Conservation (phyloP, 2,888 invertebrate genomes). For the Yponomeuta sedellus region DNA sequence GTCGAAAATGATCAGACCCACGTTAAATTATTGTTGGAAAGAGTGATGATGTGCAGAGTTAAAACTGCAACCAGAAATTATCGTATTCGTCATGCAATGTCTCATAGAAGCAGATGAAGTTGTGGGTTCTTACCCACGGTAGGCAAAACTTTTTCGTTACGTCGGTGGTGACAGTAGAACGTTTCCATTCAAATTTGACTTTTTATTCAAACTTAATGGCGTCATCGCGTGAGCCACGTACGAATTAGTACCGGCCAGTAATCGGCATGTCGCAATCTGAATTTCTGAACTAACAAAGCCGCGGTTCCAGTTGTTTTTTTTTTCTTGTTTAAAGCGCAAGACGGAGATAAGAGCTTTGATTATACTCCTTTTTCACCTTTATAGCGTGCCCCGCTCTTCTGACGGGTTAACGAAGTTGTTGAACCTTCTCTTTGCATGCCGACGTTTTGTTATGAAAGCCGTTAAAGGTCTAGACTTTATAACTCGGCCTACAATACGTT, state of each 20-base stretch:
- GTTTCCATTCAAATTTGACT: conserved; percentile 14
- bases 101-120: background rate
- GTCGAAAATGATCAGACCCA: too few species aligned
- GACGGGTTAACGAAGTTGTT: conserved; percentile 23
- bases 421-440: conserved; percentile 17
- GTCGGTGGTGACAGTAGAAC: background rate
- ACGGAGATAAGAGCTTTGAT: conserved; percentile 48
- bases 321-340: conserved; percentile 21
- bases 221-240: conserved; percentile 49
- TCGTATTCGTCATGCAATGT: too few species aligned
- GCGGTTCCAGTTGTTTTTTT: conserved; percentile 43
- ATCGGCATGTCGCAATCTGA: conserved; percentile 54
- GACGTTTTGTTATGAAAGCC: conserved; percentile 6
- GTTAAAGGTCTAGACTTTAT: background rate
- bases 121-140: background rate
- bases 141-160: background rate
- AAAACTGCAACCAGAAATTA: too few species aligned
- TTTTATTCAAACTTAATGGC: conserved; percentile 38
- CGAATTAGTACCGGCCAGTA: conserved; percentile 52
- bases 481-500: background rate
- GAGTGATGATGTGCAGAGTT: too few species aligned
- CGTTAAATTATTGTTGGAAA: too few species aligned
- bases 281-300: conserved; percentile 43
- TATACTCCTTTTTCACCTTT: conserved; percentile 33
- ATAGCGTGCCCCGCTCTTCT: conserved; percentile 42